Percentiles rank a stretch among this genome's conserved stretches.
Conservation (phyloP, 2,888 invertebrate genomes). For the Cerastoderma edule region DNA sequence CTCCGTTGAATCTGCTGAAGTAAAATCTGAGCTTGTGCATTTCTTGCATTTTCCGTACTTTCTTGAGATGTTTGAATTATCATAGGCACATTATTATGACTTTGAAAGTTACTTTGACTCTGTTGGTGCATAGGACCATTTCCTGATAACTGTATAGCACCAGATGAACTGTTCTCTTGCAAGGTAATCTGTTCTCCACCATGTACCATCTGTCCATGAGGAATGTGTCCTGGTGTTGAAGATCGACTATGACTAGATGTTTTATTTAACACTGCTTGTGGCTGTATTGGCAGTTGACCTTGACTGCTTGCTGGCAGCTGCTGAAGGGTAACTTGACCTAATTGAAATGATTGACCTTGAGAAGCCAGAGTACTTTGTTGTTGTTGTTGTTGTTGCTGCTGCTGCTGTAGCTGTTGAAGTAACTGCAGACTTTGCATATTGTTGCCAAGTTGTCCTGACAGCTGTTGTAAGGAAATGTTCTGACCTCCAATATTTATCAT, state of each 20-base stretch:
- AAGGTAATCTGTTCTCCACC: slow-evolving; percentile 20
- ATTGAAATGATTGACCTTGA: slow-evolving; percentile 47
- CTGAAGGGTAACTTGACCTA: slow-evolving; percentile 35
- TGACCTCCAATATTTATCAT: slow-evolving; percentile 74
- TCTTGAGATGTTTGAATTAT: slow-evolving; percentile 10
- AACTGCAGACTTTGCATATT: slow-evolving; percentile 54
- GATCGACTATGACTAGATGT: slow-evolving; percentile 21
- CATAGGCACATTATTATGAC: not conserved
- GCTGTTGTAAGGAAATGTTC: slow-evolving; percentile 68
- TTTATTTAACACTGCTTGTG: not conserved
- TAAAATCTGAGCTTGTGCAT: slow-evolving; percentile 50
- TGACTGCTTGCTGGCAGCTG: slow-evolving; percentile 24
- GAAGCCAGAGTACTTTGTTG: slow-evolving; percentile 23
- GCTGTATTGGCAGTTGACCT: slow-evolving; percentile 28
- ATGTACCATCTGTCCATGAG: slow-evolving; percentile 31
- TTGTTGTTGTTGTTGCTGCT: slow-evolving; percentile 27
- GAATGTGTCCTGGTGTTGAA: slow-evolving; percentile 4
- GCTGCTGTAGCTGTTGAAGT: slow-evolving; percentile 27
- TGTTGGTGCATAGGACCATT: slow-evolving; percentile 10
- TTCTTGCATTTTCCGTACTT: slow-evolving; percentile 12
- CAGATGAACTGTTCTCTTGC: slow-evolving; percentile 18
- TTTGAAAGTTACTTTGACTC: not conserved
- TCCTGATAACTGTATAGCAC: not conserved
- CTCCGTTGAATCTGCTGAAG: slow-evolving; percentile 49
- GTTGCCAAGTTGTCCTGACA: slow-evolving; percentile 71